phyloP scores from a whole-genome alignment of 2,888 invertebrate genomes.

The Dryobota labecula region DNA sequence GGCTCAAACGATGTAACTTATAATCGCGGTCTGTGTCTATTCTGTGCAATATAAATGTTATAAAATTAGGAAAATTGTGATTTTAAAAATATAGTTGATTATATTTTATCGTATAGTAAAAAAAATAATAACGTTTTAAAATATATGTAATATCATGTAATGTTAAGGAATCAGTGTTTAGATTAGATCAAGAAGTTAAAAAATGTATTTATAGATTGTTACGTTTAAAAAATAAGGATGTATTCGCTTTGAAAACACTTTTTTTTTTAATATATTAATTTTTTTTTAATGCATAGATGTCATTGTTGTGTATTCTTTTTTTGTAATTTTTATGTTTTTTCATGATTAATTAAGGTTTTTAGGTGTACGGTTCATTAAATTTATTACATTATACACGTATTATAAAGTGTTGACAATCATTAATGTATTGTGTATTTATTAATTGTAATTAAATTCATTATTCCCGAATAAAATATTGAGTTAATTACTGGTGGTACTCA shows the following conservation, averaged over 20 bases:
- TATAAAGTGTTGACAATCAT: slow-evolving; percentile 85
- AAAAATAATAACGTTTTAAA: slow-evolving; percentile 83
- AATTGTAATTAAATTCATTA: slow-evolving; percentile 83
- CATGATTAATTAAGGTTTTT: slow-evolving; percentile 64
- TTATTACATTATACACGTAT: slow-evolving; percentile 80
- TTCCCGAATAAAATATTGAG: slow-evolving; percentile 89
- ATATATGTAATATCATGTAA: slow-evolving; percentile 84
- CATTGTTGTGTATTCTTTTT: slow-evolving; percentile 54
- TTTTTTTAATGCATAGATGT: slow-evolving; percentile 56
- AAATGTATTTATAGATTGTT: slow-evolving; percentile 82
- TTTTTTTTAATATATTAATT: slow-evolving; percentile 29
- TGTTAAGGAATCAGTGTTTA: slow-evolving; percentile 86
- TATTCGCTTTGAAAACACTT: slow-evolving; percentile 62
- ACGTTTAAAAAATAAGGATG: slow-evolving; percentile 68
- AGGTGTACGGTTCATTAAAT: slow-evolving; percentile 68
- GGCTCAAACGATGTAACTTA: slow-evolving; percentile 71
- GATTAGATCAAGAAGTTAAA: slow-evolving; percentile 79
- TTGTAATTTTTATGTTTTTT: slow-evolving; percentile 38
- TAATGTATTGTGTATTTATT: slow-evolving; percentile 86
- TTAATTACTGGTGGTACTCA: slow-evolving; percentile 69
- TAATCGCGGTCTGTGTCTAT: slow-evolving; percentile 82
- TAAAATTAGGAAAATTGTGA: slow-evolving; percentile 89
- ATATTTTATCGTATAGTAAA: slow-evolving; percentile 86
- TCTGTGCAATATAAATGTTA: slow-evolving; percentile 87
- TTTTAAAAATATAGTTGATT: slow-evolving; percentile 88